Evolutionary conservation across 2,113 vertebrate genomes (phyloP), one percentile per base, ranked within the genome.

Genomic region (Eudyptes chrysolophus): DNA sequence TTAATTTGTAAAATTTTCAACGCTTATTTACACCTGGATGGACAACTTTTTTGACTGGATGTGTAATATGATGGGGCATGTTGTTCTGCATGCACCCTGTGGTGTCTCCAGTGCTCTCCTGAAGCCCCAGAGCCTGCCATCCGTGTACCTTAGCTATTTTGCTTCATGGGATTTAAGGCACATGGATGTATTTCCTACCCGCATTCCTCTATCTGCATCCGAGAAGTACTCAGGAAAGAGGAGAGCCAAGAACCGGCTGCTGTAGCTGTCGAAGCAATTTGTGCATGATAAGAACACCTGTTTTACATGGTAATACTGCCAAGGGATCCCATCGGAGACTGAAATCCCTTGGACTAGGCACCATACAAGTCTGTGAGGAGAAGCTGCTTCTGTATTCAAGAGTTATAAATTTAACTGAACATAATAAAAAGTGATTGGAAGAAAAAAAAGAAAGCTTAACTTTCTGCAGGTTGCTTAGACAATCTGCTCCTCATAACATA

Each of bases 51-150:
- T 21, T 54, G 64, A 22, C 46, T 64, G 26, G 13, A 46, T 62
- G 17, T 42, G 30, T 44, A 65, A 54, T 34, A 26, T 16, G 13
- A 52, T 3, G 1, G 19, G 22, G 7, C 8, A 44, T 18, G 6
- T 2, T 20, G 30, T 70, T 38, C 51, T 58, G 17, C 3, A 2
- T 71, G 10, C 18, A 70, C 6, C 2, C 6, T 2, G 0, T 9
- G 18, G 3, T 57, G n/a, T 29, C 26, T 66, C 27, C 34, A 69
- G 40, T 30, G 57, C 24, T 49, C 13, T 13, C 36, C 15, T 58
- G 46, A 75, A 68, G 32, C 17, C 42, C 15, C 27, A 74, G 42
- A 42, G 11, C 34, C 29, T 16, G 15, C 13, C 32, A 52, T 17
- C 18, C 14, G 4, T 3, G 6, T 21, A 30, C 2, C 2, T 57